Percentiles rank a stretch among this genome's conserved stretches.
phyloP scores from a whole-genome alignment of 2,888 invertebrate genomes.

The Zelleria hepariella region DNA sequence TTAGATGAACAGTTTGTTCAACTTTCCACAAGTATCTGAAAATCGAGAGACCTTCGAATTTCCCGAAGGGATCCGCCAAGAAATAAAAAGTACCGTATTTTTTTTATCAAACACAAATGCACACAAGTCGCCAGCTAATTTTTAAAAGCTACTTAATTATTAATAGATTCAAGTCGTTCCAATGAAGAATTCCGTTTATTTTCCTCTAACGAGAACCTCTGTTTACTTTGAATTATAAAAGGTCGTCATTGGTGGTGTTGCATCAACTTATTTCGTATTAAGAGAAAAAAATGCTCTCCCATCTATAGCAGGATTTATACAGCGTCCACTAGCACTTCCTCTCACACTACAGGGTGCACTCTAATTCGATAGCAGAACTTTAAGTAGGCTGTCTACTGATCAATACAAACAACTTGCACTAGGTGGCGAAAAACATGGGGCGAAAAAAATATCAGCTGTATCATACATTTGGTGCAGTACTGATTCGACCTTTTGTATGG shows the following conservation, averaged over 20 bases:
- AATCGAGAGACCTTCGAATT: neutral
- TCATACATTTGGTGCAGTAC: too few species aligned
- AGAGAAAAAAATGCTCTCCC: too few species aligned
- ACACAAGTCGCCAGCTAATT: neutral
- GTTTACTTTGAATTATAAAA: neutral
- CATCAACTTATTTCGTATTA: neutral
- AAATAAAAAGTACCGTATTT: neutral
- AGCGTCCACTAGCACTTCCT: too few species aligned
- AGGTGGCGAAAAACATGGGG: too few species aligned
- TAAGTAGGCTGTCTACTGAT: too few species aligned
- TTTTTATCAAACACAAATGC: neutral
- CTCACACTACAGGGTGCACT: too few species aligned
- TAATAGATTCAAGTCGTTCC: neutral
- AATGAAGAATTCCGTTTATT: neutral
- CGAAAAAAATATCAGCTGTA: too few species aligned
- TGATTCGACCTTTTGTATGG: too few species aligned
- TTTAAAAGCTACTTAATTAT: neutral
- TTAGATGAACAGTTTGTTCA: neutral
- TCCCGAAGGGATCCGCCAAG: neutral
- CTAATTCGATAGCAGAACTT: too few species aligned
- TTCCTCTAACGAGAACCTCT: neutral
- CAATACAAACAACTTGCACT: too few species aligned
- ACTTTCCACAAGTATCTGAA: neutral
- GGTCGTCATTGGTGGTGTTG: neutral
- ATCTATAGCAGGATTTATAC: too few species aligned